Evolutionary conservation across 2,113 vertebrate species (phyloP).

Genomic region (Sylvietta virens): DNA sequence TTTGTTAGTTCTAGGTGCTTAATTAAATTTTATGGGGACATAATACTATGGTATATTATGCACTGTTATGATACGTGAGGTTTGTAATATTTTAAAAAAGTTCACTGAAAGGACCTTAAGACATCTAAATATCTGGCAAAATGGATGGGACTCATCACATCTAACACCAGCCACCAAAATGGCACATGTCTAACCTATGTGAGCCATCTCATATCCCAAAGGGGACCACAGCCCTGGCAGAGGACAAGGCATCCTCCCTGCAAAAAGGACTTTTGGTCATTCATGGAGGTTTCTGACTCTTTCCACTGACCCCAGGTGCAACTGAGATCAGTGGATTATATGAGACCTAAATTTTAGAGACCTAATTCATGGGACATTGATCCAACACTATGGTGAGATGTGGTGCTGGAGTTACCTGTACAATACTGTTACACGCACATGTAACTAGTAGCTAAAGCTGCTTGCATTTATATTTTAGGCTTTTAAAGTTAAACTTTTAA

Average conservation of each 20-base stretch:
- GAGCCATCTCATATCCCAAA: background rate
- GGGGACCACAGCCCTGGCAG: background rate
- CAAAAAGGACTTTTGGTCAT: fast-evolving
- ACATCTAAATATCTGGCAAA: background rate
- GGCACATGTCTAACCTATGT: background rate
- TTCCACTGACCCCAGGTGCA: background rate
- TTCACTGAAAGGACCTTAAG: background rate
- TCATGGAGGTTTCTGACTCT: background rate
- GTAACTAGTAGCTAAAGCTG: background rate
- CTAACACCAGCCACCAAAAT: background rate
- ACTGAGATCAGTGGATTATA: background rate
- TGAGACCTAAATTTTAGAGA: background rate
- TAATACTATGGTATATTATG: background rate
- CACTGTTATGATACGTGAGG: background rate
- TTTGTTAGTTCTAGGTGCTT: background rate
- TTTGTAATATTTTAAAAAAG: background rate
- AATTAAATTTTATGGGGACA: background rate
- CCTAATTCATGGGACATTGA: background rate
- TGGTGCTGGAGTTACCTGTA: background rate
- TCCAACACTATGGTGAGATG: background rate
- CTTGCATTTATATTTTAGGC: background rate
- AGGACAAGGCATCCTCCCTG: background rate
- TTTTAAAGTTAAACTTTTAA: background rate
- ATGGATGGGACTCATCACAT: background rate
- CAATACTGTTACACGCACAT: background rate